phyloP scores from a whole-genome alignment of 2,888 invertebrate species.

The Dicranocentrus wangi region DNA sequence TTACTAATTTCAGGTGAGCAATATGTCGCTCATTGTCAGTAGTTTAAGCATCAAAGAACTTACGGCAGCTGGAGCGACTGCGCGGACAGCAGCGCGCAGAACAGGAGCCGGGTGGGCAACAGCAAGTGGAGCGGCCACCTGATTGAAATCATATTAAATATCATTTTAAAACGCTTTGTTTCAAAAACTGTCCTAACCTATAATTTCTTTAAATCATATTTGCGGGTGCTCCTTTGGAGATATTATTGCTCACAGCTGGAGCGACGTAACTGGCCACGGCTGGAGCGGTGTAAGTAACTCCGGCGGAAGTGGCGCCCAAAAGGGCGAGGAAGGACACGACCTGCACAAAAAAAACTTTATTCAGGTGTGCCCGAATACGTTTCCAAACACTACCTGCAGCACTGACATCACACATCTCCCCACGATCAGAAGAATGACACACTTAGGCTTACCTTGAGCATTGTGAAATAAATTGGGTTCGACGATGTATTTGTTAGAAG shows the following conservation, averaged over 20 bases:
- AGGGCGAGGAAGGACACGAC: conserved; percentile 49
- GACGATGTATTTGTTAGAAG: too few species aligned
- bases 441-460: too few species aligned
- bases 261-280: conserved; percentile 32
- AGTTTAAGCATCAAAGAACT: background rate
- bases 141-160: background rate
- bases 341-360: too few species aligned
- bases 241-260: conserved; percentile 22
- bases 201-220: background rate
- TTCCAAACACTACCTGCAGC: too few species aligned
- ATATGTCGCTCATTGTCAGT: background rate
- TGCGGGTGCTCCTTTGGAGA: too few species aligned
- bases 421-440: too few species aligned
- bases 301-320: conserved; percentile 54
- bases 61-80: background rate
- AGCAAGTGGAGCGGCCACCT: background rate
- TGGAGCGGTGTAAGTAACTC: conserved; percentile 35
- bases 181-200: background rate
- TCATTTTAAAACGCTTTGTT: too few species aligned
- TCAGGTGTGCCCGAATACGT: too few species aligned
- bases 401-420: too few species aligned
- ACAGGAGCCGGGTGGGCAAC: conserved; percentile 25
- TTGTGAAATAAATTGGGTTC: too few species aligned
- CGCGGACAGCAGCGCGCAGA: background rate
- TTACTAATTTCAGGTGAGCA: background rate